phyloP scores from a whole-genome alignment of 2,113 vertebrate species.

The Microtus oregoni region DNA sequence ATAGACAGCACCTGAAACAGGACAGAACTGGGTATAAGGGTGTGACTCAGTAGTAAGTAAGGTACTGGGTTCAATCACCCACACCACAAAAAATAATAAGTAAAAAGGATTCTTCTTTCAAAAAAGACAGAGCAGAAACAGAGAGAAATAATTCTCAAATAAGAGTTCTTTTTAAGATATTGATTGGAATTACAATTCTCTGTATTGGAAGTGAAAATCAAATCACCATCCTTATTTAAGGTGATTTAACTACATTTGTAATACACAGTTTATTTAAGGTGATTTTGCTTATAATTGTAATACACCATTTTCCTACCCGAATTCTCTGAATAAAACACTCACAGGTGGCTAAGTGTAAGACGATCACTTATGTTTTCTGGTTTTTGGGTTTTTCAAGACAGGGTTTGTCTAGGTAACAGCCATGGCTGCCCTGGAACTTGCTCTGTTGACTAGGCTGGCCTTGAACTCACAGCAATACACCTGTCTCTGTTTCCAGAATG shows the following conservation, averaged over 20 bases:
- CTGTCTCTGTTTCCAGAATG: too few species aligned
- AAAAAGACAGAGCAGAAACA: neutral
- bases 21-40: neutral
- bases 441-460: too few species aligned
- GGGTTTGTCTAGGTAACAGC: too few species aligned
- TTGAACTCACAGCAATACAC: too few species aligned
- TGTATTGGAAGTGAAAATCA: neutral
- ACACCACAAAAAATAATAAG: neutral
- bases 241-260: neutral
- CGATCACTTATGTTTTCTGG: too few species aligned
- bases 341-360: neutral
- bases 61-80: too few species aligned
- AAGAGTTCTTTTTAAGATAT: neutral
- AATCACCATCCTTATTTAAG: neutral
- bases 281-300: neutral
- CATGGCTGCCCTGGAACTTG: too few species aligned
- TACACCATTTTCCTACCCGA: neutral
- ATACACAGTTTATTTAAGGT: neutral
- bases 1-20: neutral
- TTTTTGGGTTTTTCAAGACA: too few species aligned
- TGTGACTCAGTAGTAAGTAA: neutral
- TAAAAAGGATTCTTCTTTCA: neutral
- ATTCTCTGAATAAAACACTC: conserved; percentile 47
- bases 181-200: neutral
- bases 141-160: neutral